Conservation (phyloP, 2,888 invertebrate genomes). For the Pheosia tremula region DNA sequence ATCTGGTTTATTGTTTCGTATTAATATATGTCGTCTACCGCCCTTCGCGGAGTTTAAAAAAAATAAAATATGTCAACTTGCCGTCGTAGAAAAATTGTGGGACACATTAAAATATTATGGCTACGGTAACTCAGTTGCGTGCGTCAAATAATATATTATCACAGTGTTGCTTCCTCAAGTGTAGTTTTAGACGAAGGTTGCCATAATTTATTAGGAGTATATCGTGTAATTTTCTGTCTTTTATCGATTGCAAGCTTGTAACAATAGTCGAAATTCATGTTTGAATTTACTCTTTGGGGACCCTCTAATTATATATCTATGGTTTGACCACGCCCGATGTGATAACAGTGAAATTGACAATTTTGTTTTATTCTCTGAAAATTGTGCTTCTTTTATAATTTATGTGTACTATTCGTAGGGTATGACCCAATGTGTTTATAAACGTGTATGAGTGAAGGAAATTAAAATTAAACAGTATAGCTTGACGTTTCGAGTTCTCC, state of each 20-base stretch:
- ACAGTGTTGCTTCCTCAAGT: constrained; percentile 16
- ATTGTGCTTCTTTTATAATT: too few relatives aligned
- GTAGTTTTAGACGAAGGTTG: constrained; percentile 18
- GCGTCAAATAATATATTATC: constrained; percentile 17
- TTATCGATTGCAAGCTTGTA: not conserved
- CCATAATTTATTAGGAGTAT: constrained; percentile 15
- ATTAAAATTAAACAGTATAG: too few relatives aligned
- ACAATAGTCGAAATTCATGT: too few relatives aligned
- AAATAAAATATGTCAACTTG: constrained; percentile 12
- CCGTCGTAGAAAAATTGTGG: not conserved
- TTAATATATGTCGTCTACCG: not conserved
- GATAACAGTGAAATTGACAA: too few relatives aligned
- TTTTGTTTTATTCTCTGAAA: too few relatives aligned
- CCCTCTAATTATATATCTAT: not conserved
- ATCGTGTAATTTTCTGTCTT: not conserved
- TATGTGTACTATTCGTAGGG: too few relatives aligned
- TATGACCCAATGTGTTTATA: too few relatives aligned
- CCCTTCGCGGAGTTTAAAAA: constrained; percentile 16
- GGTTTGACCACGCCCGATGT: not conserved
- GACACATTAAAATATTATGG: constrained; percentile 7
- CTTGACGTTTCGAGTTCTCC: too few relatives aligned
- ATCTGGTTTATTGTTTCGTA: not conserved
- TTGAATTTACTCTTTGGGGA: too few relatives aligned
- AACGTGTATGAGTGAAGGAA: too few relatives aligned
- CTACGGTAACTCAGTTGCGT: constrained; percentile 7